Base-by-base conservation (phyloP, 2,113 vertebrate genomes). In the Sylvilagus bachmani region DNA sequence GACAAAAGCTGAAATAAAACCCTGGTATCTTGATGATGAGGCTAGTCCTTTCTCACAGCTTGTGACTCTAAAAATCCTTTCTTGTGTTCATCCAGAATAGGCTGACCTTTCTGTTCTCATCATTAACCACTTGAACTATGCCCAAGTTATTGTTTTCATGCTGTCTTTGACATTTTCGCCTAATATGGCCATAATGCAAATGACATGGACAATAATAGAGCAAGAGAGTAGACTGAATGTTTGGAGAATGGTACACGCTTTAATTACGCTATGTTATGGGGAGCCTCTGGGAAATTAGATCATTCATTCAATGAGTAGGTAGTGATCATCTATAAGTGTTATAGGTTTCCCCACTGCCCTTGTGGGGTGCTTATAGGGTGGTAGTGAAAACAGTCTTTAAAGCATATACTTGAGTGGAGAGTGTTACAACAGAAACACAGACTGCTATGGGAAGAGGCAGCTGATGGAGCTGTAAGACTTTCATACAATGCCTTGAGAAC, bases 1-100 rank as follows among this genome's bases (percentile, higher is more conserved):
- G 22, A 36, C n/a, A 61, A 79, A 96, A 44, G 10, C 12, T 83
- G 22, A 70, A 93, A 81, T 71, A 88, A 66, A 49, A 92, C 79
- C 53, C 13, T 87, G 49, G 1, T 81, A 66, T 85, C 24, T 62
- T 95, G 19, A 90, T 89, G 10, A 71, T 81, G 29, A 58, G 61
- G 25, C 5, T 71, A 66, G 53, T 29, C 14, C 31, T 81, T 95
- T 80, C 55, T 90, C 16, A 55, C 1, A 58, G 13, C 1, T 75
- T 67, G 9, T 96, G 51, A 84, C 3, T 27, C 67, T 84, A 55
- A 90, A 84, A 77, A 13, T 91, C 67, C 31, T 96, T 67, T 62
- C 16, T 73, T 62, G 8, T 75, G 38, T 82, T 64, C 10, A 94
- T 51, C 21, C 10, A 88, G 8, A 38, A 71, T 38, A 80, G 51